Evolutionary conservation across 2,888 invertebrate genomes (phyloP).

Genomic region (Hyalella azteca): DNA sequence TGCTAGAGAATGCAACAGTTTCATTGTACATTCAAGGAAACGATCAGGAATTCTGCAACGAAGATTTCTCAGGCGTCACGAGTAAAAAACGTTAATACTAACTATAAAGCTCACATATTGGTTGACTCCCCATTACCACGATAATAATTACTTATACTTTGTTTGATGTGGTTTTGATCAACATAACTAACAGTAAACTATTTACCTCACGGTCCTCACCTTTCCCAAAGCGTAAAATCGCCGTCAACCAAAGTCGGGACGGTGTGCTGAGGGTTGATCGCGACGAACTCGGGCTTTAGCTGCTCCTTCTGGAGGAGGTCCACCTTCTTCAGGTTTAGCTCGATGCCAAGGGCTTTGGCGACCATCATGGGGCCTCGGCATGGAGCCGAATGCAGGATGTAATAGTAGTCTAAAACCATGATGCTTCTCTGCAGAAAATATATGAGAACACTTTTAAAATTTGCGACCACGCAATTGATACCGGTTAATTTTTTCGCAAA

Average conservation of each 20-base stretch:
- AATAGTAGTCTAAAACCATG: slow-evolving; percentile 69
- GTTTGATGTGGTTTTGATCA: no score
- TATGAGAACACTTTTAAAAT: neutral
- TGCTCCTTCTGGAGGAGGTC: slow-evolving; percentile 71
- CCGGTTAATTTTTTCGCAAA: no score
- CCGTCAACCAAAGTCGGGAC: slow-evolving; percentile 44
- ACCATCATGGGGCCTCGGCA: slow-evolving; percentile 72
- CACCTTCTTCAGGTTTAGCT: slow-evolving; percentile 71
- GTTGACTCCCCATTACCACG: no score
- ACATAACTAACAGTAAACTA: no score
- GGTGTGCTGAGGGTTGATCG: slow-evolving; percentile 39
- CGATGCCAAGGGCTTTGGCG: slow-evolving; percentile 72
- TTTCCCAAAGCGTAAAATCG: slow-evolving; percentile 40
- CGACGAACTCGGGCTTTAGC: slow-evolving; percentile 71
- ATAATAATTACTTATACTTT: no score
- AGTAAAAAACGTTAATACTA: no score
- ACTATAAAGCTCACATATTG: no score
- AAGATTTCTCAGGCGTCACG: no score
- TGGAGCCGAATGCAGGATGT: slow-evolving; percentile 71
- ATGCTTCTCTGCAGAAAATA: neutral
- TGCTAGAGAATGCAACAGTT: no score
- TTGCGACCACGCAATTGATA: neutral
- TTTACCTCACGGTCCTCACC: neutral
- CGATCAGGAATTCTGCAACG: no score
- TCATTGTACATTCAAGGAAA: no score